These are phyloP conservation scores for Didymodactylos carnosus DNA, from an alignment of 2,888 invertebrate species.

Conservation along the genomic window DNA sequence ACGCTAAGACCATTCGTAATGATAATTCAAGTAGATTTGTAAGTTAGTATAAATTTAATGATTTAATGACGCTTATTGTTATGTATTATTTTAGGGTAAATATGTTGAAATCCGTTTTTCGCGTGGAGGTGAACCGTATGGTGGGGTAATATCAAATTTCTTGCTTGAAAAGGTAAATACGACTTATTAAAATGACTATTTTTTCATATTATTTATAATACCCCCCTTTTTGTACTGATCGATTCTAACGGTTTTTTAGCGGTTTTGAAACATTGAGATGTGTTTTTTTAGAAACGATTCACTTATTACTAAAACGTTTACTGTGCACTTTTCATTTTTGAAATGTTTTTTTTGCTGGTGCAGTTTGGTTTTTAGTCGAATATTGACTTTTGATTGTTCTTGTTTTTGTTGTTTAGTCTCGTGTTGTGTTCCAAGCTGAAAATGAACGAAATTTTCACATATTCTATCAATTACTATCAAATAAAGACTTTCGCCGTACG, in stretches of 20 bases:
- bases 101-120: conserved; percentile 51
- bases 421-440: conserved; percentile 44
- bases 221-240: too few species aligned
- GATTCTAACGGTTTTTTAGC: too few species aligned
- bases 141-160: conserved; percentile 50
- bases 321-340: too few species aligned
- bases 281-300: too few species aligned
- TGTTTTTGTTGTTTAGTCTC: conserved; percentile 36
- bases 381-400: background rate
- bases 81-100: conserved; percentile 41
- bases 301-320: too few species aligned
- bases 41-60: background rate
- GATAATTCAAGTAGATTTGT: conserved; percentile 11
- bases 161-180: conserved; percentile 44
- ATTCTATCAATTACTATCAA: conserved; percentile 46
- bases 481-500: conserved; percentile 39
- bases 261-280: too few species aligned
- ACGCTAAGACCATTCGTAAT: conserved; percentile 10
- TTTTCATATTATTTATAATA: too few species aligned
- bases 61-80: too few species aligned
- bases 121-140: conserved; percentile 47
- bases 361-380: too few species aligned
- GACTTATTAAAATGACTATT: too few species aligned
- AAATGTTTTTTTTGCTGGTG: too few species aligned
- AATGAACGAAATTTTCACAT: conserved; percentile 49